phyloP scores from a whole-genome alignment of 2,797 vertebrate species.

The Heteromormyrus szaboi region DNA sequence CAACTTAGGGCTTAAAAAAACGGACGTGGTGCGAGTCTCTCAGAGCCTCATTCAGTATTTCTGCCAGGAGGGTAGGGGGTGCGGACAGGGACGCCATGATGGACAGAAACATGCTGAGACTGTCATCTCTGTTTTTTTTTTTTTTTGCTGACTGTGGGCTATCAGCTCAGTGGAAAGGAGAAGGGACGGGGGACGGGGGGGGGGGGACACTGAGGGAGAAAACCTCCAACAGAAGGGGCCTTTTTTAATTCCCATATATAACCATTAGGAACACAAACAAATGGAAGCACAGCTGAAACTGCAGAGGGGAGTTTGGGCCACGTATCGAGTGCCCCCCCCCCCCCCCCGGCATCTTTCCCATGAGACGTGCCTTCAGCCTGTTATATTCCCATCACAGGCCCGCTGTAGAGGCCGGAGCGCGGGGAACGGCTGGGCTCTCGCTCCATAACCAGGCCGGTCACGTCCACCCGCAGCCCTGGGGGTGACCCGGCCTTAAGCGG shows the following conservation, averaged over 20 bases:
- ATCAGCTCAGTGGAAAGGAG: neutral
- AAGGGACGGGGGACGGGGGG: too few species aligned
- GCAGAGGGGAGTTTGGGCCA: neutral
- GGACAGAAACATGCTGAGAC: conserved; percentile 9
- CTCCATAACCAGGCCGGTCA: neutral
- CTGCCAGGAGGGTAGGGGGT: neutral
- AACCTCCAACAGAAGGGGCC: neutral
- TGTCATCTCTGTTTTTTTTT: neutral
- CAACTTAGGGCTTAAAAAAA: neutral
- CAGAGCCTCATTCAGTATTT: neutral
- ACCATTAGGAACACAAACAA: neutral
- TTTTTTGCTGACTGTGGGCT: neutral
- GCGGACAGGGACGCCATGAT: neutral
- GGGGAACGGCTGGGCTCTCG: neutral
- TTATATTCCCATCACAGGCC: neutral
- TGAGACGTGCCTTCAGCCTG: neutral
- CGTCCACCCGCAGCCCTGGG: neutral
- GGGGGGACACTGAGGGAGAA: neutral
- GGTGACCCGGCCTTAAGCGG: neutral
- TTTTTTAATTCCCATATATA: neutral
- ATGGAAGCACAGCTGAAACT: neutral
- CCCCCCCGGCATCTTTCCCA: neutral
- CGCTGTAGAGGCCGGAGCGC: neutral
- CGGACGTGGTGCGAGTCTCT: neutral
- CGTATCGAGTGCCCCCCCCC: neutral